Conservation (phyloP, 2,888 invertebrate species). For the Perizoma affinitatum region DNA sequence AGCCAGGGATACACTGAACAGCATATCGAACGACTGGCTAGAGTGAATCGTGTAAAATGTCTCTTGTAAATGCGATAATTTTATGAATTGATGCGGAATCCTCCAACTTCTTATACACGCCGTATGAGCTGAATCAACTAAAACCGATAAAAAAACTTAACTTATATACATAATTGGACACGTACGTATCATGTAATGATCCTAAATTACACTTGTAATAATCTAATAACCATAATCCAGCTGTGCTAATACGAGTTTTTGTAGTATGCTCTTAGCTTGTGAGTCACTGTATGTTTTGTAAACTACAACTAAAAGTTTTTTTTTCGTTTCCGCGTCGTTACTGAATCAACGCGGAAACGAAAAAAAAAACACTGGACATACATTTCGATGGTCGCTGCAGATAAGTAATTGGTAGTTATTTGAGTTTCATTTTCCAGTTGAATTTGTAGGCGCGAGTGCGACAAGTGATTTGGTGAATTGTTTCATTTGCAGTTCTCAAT, state of each 20-base stretch:
- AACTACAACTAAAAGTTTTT: slow-evolving; percentile 23
- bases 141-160: slow-evolving; percentile 7
- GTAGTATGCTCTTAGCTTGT: background rate
- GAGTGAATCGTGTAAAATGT: no score
- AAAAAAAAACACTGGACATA: no score
- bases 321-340: slow-evolving; percentile 7
- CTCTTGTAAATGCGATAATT: no score
- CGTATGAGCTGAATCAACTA: background rate
- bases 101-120: no score
- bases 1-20: no score
- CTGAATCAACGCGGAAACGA: no score
- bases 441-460: slow-evolving; percentile 10
- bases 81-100: no score
- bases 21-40: no score
- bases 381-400: slow-evolving; percentile 9
- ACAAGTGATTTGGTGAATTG: slow-evolving; percentile 22
- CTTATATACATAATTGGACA: slow-evolving; percentile 6
- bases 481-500: slow-evolving; percentile 13
- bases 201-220: slow-evolving; percentile 22
- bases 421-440: slow-evolving; percentile 21
- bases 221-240: slow-evolving; percentile 19
- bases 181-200: slow-evolving; percentile 24
- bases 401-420: slow-evolving; percentile 27
- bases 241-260: slow-evolving; percentile 9
- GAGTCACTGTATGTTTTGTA: slow-evolving; percentile 27